These are phyloP conservation scores for Drosophila rellima DNA, from an alignment of 2,888 invertebrate species.

Conservation along the genomic window DNA sequence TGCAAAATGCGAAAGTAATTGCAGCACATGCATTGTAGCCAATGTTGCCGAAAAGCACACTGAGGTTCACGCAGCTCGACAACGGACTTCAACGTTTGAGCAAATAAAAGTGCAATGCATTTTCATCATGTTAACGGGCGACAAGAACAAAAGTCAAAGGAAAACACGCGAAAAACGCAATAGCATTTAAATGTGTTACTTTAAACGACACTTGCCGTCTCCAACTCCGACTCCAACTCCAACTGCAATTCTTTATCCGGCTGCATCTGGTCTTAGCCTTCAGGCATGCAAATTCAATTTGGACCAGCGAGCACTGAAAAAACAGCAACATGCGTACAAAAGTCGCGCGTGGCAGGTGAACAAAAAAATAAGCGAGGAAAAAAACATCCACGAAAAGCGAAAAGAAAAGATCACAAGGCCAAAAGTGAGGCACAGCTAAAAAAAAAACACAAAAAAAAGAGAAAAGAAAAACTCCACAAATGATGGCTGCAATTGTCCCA, in stretches of 20 bases:
- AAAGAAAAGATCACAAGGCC: conserved; percentile 18
- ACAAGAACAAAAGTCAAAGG: not conserved
- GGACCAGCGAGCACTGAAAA: conserved; percentile 46
- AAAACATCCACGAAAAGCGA: not conserved
- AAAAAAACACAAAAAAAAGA: conserved; percentile 43
- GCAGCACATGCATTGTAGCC: conserved; percentile 49
- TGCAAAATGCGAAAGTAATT: conserved; percentile 76
- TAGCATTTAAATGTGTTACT: conserved; percentile 39
- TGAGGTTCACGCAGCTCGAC: conserved; percentile 17
- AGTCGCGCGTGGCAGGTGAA: conserved; percentile 74
- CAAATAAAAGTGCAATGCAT: conserved; percentile 40
- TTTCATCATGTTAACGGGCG: conserved; percentile 65
- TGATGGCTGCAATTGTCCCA: conserved; percentile 70
- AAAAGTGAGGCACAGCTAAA: conserved; percentile 23
- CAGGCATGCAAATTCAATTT: conserved; percentile 79
- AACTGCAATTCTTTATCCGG: conserved; percentile 18
- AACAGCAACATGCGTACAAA: conserved; percentile 70
- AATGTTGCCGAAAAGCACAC: conserved; percentile 21
- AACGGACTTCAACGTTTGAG: not conserved
- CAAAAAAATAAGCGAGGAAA: conserved; percentile 13
- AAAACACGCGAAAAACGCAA: conserved; percentile 25
- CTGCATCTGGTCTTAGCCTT: conserved; percentile 65
- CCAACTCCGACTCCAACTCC: conserved; percentile 12
- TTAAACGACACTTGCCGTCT: conserved; percentile 66
- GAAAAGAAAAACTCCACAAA: conserved; percentile 58